phyloP scores from a whole-genome alignment of 2,113 vertebrate genomes.

The Phodopus roborovskii region DNA sequence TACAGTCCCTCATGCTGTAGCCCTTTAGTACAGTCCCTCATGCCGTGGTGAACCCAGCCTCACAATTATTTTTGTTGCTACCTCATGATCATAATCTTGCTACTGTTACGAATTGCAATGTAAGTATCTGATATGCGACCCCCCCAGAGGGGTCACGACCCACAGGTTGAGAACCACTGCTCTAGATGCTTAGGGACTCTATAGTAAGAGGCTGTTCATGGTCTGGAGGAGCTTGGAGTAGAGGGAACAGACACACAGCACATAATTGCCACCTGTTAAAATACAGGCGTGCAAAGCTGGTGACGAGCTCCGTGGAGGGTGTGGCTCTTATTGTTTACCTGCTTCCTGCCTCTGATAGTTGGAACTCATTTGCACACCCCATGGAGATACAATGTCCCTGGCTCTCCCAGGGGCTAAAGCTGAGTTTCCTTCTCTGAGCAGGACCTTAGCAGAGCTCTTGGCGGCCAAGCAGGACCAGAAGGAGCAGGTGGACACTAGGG shows the following conservation, averaged over 20 bases:
- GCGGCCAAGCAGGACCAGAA: background rate
- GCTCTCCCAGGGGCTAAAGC: background rate
- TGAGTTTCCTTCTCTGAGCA: background rate
- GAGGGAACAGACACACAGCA: background rate
- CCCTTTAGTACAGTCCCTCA: background rate
- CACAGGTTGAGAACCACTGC: background rate
- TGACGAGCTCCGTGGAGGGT: fast-evolving
- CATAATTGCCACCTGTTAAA: background rate
- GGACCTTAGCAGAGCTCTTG: background rate
- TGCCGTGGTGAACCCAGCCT: background rate
- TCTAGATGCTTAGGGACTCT: background rate
- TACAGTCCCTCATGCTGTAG: background rate
- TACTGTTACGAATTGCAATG: no score
- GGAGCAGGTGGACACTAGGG: background rate
- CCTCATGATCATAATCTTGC: background rate
- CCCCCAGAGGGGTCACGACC: background rate
- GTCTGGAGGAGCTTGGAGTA: background rate
- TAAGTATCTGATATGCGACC: background rate
- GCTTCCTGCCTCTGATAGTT: background rate
- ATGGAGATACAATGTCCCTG: background rate
- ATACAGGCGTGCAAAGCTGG: background rate
- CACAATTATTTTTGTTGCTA: background rate
- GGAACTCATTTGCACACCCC: background rate
- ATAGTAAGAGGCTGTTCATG: background rate
- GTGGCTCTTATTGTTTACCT: background rate